phyloP scores from a whole-genome alignment of 2,888 invertebrate species.

The Drosophila macrothrix region DNA sequence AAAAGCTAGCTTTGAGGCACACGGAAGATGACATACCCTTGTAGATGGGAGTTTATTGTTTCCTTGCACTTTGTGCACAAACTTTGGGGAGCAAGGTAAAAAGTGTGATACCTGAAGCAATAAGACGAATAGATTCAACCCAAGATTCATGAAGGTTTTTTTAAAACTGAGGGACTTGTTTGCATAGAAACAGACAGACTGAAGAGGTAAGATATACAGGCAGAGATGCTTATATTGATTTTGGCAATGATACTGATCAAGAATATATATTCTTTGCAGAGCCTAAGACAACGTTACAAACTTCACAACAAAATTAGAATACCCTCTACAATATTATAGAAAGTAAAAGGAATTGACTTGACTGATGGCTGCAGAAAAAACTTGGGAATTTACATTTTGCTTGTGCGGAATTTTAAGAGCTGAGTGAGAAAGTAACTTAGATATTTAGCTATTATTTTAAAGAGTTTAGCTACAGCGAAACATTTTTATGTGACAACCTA shows the following conservation, averaged over 20 bases:
- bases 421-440: not conserved
- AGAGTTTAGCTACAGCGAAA: not conserved
- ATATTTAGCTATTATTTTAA: not conserved
- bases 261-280: not conserved
- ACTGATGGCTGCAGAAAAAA: slow-evolving; percentile 55
- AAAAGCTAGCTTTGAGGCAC: not conserved
- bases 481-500: not conserved
- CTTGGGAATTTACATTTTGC: slow-evolving; percentile 53
- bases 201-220: not conserved
- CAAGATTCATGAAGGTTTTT: not conserved
- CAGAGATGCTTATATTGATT: no score
- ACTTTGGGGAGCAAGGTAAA: not conserved
- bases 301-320: not conserved
- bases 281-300: not conserved
- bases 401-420: slow-evolving; percentile 19
- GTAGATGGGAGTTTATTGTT: not conserved
- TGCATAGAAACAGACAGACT: not conserved
- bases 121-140: not conserved
- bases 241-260: not conserved
- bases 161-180: not conserved
- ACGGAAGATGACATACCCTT: not conserved
- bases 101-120: not conserved
- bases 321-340: not conserved
- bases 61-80: not conserved
- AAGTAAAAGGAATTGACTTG: slow-evolving; percentile 48